Evolutionary conservation across 2,797 vertebrate species (phyloP).

Genomic region (Champsocephalus gunnari): DNA sequence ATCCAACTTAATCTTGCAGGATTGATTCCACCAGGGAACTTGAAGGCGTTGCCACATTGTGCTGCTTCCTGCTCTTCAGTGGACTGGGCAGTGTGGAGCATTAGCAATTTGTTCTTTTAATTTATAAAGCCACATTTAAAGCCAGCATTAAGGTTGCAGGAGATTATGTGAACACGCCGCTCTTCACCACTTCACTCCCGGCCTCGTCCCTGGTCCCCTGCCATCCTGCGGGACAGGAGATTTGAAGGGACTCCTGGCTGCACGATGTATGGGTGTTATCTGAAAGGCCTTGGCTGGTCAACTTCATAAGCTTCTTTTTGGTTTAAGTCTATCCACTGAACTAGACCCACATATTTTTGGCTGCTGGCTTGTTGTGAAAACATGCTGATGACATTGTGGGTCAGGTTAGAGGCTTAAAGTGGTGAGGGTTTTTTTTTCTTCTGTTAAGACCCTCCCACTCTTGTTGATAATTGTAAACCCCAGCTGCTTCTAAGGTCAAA

Average conservation of each 20-base stretch:
- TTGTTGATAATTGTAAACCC: conserved; percentile 25
- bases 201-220: conserved; percentile 51
- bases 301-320: conserved; percentile 70
- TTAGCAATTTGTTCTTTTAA: conserved; percentile 67
- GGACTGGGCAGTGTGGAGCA: conserved; percentile 53
- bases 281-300: conserved; percentile 73
- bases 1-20: conserved; percentile 53
- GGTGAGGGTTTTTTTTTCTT: not conserved
- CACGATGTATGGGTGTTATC: conserved; percentile 71
- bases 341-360: conserved; percentile 59
- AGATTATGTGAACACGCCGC: conserved; percentile 64
- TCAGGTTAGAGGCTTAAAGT: conserved; percentile 43
- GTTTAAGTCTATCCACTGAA: conserved; percentile 66
- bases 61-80: conserved; percentile 42
- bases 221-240: conserved; percentile 57
- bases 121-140: conserved; percentile 72
- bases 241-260: conserved; percentile 62
- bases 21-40: conserved; percentile 44
- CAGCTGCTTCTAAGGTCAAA: conserved; percentile 11
- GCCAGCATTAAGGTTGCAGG: conserved; percentile 68
- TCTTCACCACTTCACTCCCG: conserved; percentile 50
- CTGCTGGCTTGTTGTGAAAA: conserved; percentile 44
- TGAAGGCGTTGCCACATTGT: conserved; percentile 39
- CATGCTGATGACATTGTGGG: conserved; percentile 58
- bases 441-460: conserved; percentile 10